Evolutionary conservation across 64 coral and sea anemone genomes (phyloP).

Genomic region (Stylophora pistillata): DNA sequence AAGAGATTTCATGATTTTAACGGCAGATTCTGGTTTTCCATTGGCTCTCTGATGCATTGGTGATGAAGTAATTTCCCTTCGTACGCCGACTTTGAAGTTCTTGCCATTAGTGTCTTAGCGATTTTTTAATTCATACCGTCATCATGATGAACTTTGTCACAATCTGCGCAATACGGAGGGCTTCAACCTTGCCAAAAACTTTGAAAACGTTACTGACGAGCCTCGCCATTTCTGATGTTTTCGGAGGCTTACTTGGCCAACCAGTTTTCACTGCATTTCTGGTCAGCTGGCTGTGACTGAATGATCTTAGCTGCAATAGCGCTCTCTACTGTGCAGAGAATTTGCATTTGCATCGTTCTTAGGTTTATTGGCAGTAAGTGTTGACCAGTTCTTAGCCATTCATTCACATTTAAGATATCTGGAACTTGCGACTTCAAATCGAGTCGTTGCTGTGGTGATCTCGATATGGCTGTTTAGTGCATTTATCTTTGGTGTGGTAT

Average conservation of each 20-base stretch:
- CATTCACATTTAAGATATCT: constrained; percentile 1
- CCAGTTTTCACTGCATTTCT: background rate
- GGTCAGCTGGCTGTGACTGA: background rate
- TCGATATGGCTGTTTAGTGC: background rate
- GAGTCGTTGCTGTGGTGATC: background rate
- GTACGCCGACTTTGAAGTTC: background rate
- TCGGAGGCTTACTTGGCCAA: background rate
- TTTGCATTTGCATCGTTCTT: background rate
- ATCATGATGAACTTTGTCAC: background rate
- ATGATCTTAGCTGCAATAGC: too few relatives aligned
- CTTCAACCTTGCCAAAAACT: background rate
- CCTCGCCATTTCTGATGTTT: constrained; percentile 3
- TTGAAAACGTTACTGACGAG: background rate
- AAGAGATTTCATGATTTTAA: constrained; percentile 31
- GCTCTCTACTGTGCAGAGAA: background rate
- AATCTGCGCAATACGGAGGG: background rate
- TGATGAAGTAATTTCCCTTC: background rate
- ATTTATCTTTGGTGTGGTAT: background rate
- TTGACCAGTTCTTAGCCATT: background rate
- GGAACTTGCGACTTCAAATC: background rate
- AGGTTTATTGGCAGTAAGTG: background rate
- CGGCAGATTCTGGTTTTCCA: constrained; percentile 45
- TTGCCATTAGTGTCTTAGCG: background rate
- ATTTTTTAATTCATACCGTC: background rate
- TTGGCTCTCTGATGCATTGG: constrained; percentile 36